Conservation (phyloP, 2,113 vertebrate genomes). For the Bubo blakistoni region DNA sequence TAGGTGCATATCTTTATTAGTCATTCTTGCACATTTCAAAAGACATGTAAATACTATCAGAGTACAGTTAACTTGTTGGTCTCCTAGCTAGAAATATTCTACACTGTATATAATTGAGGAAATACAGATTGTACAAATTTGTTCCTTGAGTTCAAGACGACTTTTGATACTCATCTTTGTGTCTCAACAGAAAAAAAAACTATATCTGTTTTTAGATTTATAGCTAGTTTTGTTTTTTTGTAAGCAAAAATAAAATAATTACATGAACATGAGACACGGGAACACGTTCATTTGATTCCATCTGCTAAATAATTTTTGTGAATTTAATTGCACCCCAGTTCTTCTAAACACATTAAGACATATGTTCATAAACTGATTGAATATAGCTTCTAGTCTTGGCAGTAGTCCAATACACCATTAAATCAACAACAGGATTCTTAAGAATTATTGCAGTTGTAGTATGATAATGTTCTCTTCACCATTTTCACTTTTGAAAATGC, state of each 20-base stretch:
- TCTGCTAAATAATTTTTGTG: conserved; percentile 17
- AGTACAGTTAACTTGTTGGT: background rate
- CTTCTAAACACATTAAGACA: background rate
- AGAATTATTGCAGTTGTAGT: background rate
- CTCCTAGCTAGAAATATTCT: background rate
- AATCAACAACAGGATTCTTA: background rate
- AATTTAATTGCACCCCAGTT: background rate
- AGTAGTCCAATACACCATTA: background rate
- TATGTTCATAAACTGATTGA: conserved; percentile 33
- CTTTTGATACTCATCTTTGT: background rate
- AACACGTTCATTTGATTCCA: background rate
- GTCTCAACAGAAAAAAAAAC: background rate
- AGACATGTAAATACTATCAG: background rate
- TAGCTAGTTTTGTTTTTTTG: background rate
- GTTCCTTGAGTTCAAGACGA: background rate
- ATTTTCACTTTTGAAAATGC: background rate
- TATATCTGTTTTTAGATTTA: background rate
- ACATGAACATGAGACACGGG: background rate
- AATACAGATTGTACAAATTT: background rate
- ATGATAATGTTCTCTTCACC: background rate
- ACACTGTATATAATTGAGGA: background rate
- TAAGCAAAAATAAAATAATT: background rate
- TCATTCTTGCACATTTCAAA: background rate
- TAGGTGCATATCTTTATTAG: background rate
- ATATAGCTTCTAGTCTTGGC: background rate